These are phyloP conservation scores for Blastobasis adustella DNA, from an alignment of 2,888 invertebrate genomes.

Conservation along the genomic window DNA sequence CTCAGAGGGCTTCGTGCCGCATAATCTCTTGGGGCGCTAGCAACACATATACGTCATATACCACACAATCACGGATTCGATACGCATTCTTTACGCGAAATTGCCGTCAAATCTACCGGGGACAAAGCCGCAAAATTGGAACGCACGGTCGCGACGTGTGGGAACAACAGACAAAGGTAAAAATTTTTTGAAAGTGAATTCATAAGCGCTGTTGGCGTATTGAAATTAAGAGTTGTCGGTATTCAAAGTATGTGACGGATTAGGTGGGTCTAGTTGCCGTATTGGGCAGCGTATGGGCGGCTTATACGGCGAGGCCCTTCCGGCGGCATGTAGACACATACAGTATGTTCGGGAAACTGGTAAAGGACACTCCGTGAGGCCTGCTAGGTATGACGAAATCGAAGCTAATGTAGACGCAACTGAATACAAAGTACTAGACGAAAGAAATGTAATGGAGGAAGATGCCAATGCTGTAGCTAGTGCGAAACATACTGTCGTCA, in stretches of 20 bases:
- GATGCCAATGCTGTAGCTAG: neutral
- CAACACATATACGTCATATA: slow-evolving; percentile 20
- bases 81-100: slow-evolving; percentile 15
- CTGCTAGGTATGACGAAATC: no score
- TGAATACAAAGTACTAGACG: no score
- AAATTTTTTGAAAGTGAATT: slow-evolving; percentile 33
- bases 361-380: neutral
- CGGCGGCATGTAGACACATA: slow-evolving; percentile 38
- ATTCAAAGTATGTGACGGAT: slow-evolving; percentile 33
- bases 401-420: no score
- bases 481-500: slow-evolving; percentile 19
- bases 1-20: slow-evolving; percentile 44
- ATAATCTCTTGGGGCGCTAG: slow-evolving; percentile 45
- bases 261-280: slow-evolving; percentile 35
- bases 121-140: slow-evolving; percentile 25
- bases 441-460: no score
- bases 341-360: slow-evolving; percentile 21
- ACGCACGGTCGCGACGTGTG: slow-evolving; percentile 16
- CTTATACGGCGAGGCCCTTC: slow-evolving; percentile 45
- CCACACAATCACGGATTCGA: slow-evolving; percentile 54
- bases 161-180: slow-evolving; percentile 17
- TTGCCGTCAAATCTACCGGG: slow-evolving; percentile 23
- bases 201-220: slow-evolving; percentile 10
- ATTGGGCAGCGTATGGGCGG: slow-evolving; percentile 30
- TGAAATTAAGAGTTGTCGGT: slow-evolving; percentile 34